phyloP scores from a whole-genome alignment of 2,888 invertebrate genomes.

The Plusia festucae region DNA sequence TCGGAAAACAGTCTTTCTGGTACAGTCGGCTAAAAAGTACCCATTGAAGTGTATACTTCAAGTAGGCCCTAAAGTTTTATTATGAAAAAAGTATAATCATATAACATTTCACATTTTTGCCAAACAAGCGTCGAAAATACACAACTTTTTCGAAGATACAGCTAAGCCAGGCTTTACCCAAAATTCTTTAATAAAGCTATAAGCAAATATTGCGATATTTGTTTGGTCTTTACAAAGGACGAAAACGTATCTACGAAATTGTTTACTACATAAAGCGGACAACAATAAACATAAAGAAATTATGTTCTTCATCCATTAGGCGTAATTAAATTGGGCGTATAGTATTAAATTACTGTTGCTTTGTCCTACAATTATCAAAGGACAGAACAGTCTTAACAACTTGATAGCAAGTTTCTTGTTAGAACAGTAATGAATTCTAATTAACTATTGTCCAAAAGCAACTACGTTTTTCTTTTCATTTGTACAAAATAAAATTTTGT shows the following conservation, averaged over 20 bases:
- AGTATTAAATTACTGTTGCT: slow-evolving; percentile 40
- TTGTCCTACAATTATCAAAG: slow-evolving; percentile 25
- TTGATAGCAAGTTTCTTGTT: slow-evolving; percentile 39
- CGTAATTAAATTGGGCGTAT: slow-evolving; percentile 47
- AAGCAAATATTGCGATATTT: slow-evolving; percentile 12
- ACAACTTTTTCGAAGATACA: slow-evolving; percentile 11
- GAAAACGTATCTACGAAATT: slow-evolving; percentile 21
- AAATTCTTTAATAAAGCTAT: slow-evolving; percentile 21
- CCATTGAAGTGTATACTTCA: background rate
- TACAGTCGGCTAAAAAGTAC: too few species aligned
- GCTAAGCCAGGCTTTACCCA: slow-evolving; percentile 5
- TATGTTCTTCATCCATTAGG: slow-evolving; percentile 52
- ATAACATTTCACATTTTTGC: background rate
- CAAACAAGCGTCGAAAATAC: background rate
- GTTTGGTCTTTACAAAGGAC: slow-evolving; percentile 8
- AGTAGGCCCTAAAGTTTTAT: slow-evolving; percentile 1
- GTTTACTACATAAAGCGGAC: slow-evolving; percentile 32
- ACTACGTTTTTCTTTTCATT: slow-evolving; percentile 34
- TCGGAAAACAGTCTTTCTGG: too few species aligned
- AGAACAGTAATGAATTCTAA: slow-evolving; percentile 32
- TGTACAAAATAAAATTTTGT: slow-evolving; percentile 20
- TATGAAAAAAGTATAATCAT: slow-evolving; percentile 5
- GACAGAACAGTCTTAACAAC: slow-evolving; percentile 24
- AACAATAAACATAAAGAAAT: slow-evolving; percentile 37
- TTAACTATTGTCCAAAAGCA: slow-evolving; percentile 37